These are phyloP conservation scores for Kuschelorhynchus macadamiae DNA, from an alignment of 2,888 invertebrate genomes.

Conservation along the genomic window DNA sequence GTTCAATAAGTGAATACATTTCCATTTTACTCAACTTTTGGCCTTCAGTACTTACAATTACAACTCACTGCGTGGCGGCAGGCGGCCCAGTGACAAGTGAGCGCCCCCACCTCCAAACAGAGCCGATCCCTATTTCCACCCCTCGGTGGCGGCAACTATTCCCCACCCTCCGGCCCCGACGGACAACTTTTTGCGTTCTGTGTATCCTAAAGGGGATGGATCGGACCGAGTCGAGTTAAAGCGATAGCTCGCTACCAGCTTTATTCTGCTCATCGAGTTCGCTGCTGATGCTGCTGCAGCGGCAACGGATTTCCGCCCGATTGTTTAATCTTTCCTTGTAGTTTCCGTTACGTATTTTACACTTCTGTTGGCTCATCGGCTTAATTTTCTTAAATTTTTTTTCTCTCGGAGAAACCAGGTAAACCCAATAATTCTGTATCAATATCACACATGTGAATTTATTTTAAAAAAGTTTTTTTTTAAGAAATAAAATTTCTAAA, in stretches of 20 bases:
- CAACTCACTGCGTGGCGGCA: slow-evolving; percentile 31
- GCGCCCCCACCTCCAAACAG: slow-evolving; percentile 46
- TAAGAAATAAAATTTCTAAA: too few relatives aligned
- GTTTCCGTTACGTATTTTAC: slow-evolving; percentile 44
- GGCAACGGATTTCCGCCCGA: slow-evolving; percentile 43
- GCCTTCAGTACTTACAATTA: too few relatives aligned
- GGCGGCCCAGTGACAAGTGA: slow-evolving; percentile 53
- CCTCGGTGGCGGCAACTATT: slow-evolving; percentile 48
- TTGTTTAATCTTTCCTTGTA: slow-evolving; percentile 47
- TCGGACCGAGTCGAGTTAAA: slow-evolving; percentile 48
- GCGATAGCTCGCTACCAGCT: slow-evolving; percentile 51
- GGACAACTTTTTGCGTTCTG: slow-evolving; percentile 53
- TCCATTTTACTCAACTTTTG: too few relatives aligned
- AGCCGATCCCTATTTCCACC: slow-evolving; percentile 42
- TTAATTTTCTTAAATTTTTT: background rate
- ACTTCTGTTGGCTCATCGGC: background rate
- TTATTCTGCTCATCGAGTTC: slow-evolving; percentile 19
- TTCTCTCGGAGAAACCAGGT: too few relatives aligned
- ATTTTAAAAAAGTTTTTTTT: too few relatives aligned
- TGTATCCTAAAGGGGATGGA: slow-evolving; percentile 61
- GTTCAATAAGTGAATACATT: too few relatives aligned
- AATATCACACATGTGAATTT: too few relatives aligned
- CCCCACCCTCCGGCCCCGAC: slow-evolving; percentile 49
- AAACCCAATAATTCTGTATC: too few relatives aligned
- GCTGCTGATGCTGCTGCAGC: slow-evolving; percentile 8